Base-by-base conservation (phyloP, 2,888 invertebrate genomes). In the Scaptodrosophila latifasciaeformis region DNA sequence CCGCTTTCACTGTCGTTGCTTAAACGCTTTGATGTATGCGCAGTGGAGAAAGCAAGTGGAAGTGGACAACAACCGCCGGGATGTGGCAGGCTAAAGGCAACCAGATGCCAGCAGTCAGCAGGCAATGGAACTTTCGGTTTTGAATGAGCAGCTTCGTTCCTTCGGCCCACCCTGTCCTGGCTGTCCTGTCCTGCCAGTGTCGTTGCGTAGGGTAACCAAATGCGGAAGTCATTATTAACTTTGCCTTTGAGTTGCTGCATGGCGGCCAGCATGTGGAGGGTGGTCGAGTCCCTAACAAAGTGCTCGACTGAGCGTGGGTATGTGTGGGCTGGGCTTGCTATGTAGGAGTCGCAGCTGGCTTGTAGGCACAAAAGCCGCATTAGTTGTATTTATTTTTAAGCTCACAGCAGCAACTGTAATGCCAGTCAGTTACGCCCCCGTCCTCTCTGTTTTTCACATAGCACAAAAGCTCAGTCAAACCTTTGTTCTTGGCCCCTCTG, bases 311-410 rank as follows among this genome's bases (percentile, higher is more conserved):
- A 17, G 49, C 30, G 31, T 17, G 12, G 21, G 19, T 27, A 29
- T 31, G 42, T 30, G 34, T 34, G n/a, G n/a, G n/a, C n/a, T n/a
- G n/a, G n/a, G n/a, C n/a, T n/a, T n/a, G n/a, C n/a, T 21, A 18
- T 44, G 43, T 52, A 55, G 55, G 52, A 65, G 68, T 52, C 75
- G 59, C 75, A 75, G 77, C 75, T 75, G 75, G 78, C 64, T 72
- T 69, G 75, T 77, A 75, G 77, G 75, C 75, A 75, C 78, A 77
- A 75, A 75, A 75, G 75, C 77, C 70, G 76, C 72, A 79, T 81
- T 79, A 75, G 69, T 70, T 77, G 79, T 72, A 72, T 75, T 77
- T 79, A 70, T 80, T 70, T 79, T 77, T 77, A 79, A 81, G 79
- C 70, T 65, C 56, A 54, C 68, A 68, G 70, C 71, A 76, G 70